phyloP scores from a whole-genome alignment of 1,140 invertebrate genomes.

The Drosophila lini region DNA sequence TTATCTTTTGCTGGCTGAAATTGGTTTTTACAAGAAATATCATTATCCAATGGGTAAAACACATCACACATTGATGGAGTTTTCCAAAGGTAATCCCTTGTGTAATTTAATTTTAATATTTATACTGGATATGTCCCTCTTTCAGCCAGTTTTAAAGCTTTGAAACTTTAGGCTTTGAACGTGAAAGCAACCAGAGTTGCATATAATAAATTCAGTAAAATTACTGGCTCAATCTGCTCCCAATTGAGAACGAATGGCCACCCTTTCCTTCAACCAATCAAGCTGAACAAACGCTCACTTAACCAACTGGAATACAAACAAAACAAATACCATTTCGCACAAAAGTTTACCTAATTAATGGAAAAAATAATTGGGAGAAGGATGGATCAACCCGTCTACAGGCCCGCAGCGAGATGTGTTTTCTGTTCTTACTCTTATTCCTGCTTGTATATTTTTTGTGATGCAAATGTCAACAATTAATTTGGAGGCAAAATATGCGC shows the following conservation, averaged over 20 bases:
- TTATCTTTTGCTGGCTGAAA: not conserved
- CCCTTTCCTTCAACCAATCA: conserved; percentile 11
- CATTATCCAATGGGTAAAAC: not conserved
- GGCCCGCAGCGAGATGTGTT: conserved; percentile 39
- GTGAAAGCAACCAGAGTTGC: not conserved
- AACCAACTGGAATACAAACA: conserved; percentile 44
- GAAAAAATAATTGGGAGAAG: conserved; percentile 5
- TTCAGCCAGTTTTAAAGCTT: not conserved
- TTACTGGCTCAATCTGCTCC: conserved; percentile 18
- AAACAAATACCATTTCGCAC: conserved; percentile 46
- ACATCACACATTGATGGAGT: conserved; percentile 5
- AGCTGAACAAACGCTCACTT: conserved; percentile 40
- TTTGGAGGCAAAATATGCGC: conserved; percentile 57
- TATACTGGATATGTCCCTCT: conserved; percentile 11
- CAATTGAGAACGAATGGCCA: not conserved
- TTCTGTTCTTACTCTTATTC: conserved; percentile 26
- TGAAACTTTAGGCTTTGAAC: not conserved
- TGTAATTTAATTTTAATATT: conserved; percentile 39
- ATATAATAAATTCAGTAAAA: not conserved
- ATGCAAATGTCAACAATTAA: conserved; percentile 64
- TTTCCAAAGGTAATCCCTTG: conserved; percentile 3
- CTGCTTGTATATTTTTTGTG: conserved; percentile 20
- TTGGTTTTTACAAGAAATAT: conserved; percentile 12
- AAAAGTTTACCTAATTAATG: conserved; percentile 50
- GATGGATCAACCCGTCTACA: conserved; percentile 23